A percentile compares a stretch with the other conserved stretches of the same genome.
Evolutionary conservation across 2,113 vertebrate genomes (phyloP).

Genomic region (pig (Sus scrofa)): T2T-Sscrofa CM000820.6:31951501-31952000

Average conservation of each 20-base stretch:
- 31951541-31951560: slow-evolving; percentile 25
- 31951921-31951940: background rate
- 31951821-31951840: background rate
- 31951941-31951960: background rate
- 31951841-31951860: background rate
- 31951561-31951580: slow-evolving; percentile 33
- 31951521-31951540: background rate
- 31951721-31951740: background rate
- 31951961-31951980: background rate
- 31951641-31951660: background rate
- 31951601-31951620: background rate
- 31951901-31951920: background rate
- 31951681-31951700: background rate
- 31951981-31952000: background rate
- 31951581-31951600: background rate
- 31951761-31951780: slow-evolving; percentile 38
- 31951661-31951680: background rate
- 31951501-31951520: slow-evolving; percentile 63
- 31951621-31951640: background rate
- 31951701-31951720: background rate
- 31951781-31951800: background rate
- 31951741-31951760: background rate
- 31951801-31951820: background rate
- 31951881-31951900: background rate
- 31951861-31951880: background rate